Base-by-base conservation (phyloP, 2,888 invertebrate genomes). In the Folsomia candida region DNA sequence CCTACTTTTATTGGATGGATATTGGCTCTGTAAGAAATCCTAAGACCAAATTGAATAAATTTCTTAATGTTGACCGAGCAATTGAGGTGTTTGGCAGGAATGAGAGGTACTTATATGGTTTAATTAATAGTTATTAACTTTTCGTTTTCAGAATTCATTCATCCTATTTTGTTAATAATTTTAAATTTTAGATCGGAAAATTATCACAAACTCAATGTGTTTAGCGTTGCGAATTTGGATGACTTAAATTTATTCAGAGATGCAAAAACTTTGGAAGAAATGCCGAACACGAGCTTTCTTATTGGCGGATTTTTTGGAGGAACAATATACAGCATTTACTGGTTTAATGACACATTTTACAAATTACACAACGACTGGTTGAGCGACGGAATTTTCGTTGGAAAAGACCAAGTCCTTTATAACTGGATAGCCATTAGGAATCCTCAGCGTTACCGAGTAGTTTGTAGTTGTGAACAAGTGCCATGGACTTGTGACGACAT, bases 281-380 rank as follows among this genome's bases (percentile, higher is more conserved):
- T 54, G 54, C 11, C 22, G 22, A n/a, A 18, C 6, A 22, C n/a
- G 18, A 14, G 37, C 14, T 54, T 54, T 20, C 6, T 54, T n/a
- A 20, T 54, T n/a, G 54, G 54, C 20, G 54, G 54, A 54, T 54
- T 54, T n/a, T n/a, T 54, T 54, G 54, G 54, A 54, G 54, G 54
- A 20, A 54, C 22, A 4, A 6, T 4, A 22, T 6, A 4, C 22
- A 22, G 54, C 54, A 14, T 54, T 4, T 20, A 6, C 18, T 54
- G 54, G 54, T 54, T 20, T n/a, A 20, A 6, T 18, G 54, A 54
- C 6, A 20, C 6, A 54, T 54, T 54, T 54, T 54, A 54, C 20
- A 20, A 6, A 4, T 6, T 22, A 18, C 54, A 54, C n/a, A 20
- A 54, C 22, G 4, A 4, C 18, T 14, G 6, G 6, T 22, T 54